phyloP scores from a whole-genome alignment of 2,113 vertebrate genomes.

The Reinhardtius hippoglossoides region DNA sequence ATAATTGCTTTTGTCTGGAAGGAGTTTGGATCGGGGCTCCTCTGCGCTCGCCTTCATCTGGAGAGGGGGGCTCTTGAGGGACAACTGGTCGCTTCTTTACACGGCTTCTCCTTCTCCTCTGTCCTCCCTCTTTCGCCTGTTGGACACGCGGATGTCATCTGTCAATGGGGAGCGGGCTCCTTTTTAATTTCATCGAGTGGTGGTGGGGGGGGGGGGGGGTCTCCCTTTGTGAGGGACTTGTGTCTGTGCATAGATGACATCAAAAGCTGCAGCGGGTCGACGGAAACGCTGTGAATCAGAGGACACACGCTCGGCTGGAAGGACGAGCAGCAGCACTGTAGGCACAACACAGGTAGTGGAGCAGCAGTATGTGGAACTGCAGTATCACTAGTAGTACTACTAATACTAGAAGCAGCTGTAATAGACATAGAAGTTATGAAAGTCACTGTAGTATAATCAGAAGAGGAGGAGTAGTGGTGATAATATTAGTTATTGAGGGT shows the following conservation, averaged over 20 bases:
- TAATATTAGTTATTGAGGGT: background rate
- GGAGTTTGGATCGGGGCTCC: conserved; percentile 83
- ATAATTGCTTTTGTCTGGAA: conserved; percentile 90
- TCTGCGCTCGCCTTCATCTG: conserved; percentile 69
- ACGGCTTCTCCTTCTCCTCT: conserved; percentile 34
- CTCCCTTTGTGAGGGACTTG: conserved; percentile 62
- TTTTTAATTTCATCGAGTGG: conserved; percentile 31
- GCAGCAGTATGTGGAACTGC: background rate
- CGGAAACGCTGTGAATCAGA: conserved; percentile 19
- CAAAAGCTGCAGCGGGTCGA: conserved; percentile 42
- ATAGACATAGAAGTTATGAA: background rate
- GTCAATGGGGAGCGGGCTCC: conserved; percentile 71
- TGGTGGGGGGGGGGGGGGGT: conserved; percentile 15
- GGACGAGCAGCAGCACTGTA: background rate
- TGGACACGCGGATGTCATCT: conserved; percentile 81
- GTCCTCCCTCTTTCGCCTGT: conserved; percentile 38
- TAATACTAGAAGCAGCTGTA: background rate
- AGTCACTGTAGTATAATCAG: background rate
- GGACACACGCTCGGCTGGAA: background rate
- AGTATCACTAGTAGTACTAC: background rate
- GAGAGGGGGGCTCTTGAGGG: conserved; percentile 83
- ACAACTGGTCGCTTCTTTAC: conserved; percentile 81
- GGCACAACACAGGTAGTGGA: background rate
- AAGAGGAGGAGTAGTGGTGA: no score
- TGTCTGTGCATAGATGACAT: conserved; percentile 56